Base-by-base conservation (phyloP, 2,888 invertebrate species). In the Hyppa rectilinea region DNA sequence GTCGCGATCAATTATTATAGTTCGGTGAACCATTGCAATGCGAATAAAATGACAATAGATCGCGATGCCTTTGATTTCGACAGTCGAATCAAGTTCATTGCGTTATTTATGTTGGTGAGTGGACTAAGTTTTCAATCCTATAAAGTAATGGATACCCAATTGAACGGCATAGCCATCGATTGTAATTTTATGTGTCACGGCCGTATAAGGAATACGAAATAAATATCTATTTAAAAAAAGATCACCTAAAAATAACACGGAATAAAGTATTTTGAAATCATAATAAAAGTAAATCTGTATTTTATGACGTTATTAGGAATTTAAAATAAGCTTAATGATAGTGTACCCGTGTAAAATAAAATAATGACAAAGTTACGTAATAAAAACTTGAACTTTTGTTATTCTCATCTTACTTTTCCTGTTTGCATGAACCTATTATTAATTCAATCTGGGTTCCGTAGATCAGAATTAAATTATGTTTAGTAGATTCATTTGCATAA, bases 371-470 rank as follows among this genome's bases (percentile, higher is more conserved):
- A 40, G 29, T 31, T 26, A 20, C n/a, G 12, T 20, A n/a, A 66
- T 38, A 29, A 72, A 50, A 66, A 47, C 52, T 40, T 52, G 5
- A 23, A 40, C 14, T 29, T 43, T 40, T 43, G 49, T 64, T 66
- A 72, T 67, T 73, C 12, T 47, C 29, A 6, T 40, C 2, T 40
- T 29, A 36, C 5, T 52, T 52, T 66, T 38, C 58, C 73, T 67
- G 58, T 59, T 73, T 36, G 40, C 20, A 5, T 43, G 12, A 36
- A 71, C 10, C 10, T 53, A 72, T 40, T 40, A 43, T 23, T 47
- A 40, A 23, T 66, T 73, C 45, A 34, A 47, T 2, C 10, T 6
- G 59, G 73, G 74, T 73, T 73, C 73, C 26, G 73, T n/a, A 67
- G 20, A n/a, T 55, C 17, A 23, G 23, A 43, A 38, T 53, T 31